Conservation (phyloP, 2,888 invertebrate genomes). For the Drosophila ezoana region DNA sequence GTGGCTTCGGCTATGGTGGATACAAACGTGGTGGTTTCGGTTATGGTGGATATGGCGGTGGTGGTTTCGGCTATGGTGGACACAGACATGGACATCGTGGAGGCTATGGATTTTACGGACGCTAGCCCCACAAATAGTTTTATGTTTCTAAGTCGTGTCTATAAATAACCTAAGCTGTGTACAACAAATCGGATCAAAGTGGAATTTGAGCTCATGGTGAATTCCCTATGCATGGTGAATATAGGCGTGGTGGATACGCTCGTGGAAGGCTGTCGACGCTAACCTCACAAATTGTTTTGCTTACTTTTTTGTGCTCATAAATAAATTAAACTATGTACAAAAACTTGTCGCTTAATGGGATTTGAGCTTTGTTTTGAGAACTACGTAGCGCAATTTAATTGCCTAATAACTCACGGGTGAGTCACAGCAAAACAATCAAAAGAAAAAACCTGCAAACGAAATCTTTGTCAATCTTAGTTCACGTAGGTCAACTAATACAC, state of each 20-base stretch:
- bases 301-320: background rate
- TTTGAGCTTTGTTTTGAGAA: background rate
- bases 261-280: background rate
- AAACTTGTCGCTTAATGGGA: background rate
- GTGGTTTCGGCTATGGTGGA: conserved; percentile 17
- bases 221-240: too few relatives aligned
- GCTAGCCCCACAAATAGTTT: too few relatives aligned
- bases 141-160: too few relatives aligned
- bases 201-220: too few relatives aligned
- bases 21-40: conserved; percentile 12
- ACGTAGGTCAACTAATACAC: background rate
- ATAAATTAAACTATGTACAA: background rate
- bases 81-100: background rate
- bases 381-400: background rate
- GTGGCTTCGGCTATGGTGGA: conserved; percentile 19
- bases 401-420: conserved; percentile 1
- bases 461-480: background rate
- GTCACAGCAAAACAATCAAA: background rate
- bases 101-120: too few relatives aligned
- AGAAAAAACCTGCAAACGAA: background rate
- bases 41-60: conserved; percentile 5
- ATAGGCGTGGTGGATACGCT: too few relatives aligned
- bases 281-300: background rate
- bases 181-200: too few relatives aligned
- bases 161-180: too few relatives aligned